phyloP scores from a whole-genome alignment of 2,888 invertebrate genomes.

The Cryptophagus acutangulus region DNA sequence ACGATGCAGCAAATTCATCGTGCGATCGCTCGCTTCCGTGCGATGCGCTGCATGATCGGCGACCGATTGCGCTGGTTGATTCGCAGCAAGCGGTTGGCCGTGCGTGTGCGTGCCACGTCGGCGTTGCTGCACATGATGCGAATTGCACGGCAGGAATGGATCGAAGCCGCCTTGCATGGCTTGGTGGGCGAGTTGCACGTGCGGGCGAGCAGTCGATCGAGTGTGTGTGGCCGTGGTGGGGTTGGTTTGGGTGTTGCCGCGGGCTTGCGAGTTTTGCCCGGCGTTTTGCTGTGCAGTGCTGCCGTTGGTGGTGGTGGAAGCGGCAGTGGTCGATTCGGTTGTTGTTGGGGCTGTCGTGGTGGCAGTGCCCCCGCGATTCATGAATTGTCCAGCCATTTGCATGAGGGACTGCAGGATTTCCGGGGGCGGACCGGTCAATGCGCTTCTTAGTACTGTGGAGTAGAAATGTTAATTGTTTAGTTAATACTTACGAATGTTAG shows the following conservation, averaged over 20 bases:
- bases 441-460: slow-evolving; percentile 48
- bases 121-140: slow-evolving; percentile 57
- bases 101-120: no score
- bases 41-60: no score
- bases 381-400: slow-evolving; percentile 52
- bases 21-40: no score
- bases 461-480: no score
- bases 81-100: no score
- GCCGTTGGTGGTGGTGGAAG: slow-evolving; percentile 16
- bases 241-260: slow-evolving; percentile 63
- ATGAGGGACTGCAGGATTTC: slow-evolving; percentile 55
- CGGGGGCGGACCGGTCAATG: slow-evolving; percentile 45
- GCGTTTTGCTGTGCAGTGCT: slow-evolving; percentile 19
- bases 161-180: slow-evolving; percentile 57
- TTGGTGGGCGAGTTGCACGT: slow-evolving; percentile 59
- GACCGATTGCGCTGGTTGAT: no score
- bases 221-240: slow-evolving; percentile 69
- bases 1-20: slow-evolving; percentile 34
- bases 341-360: slow-evolving; percentile 29
- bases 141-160: slow-evolving; percentile 67
- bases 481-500: no score
- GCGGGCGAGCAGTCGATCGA: slow-evolving; percentile 63
- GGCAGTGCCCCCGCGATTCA: slow-evolving; percentile 29
- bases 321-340: slow-evolving; percentile 14
- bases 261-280: slow-evolving; percentile 50